These are phyloP conservation scores for Hermatobates lingyangjiaoensis DNA, from an alignment of 1,140 invertebrate genomes.

Conservation along the genomic window DNA sequence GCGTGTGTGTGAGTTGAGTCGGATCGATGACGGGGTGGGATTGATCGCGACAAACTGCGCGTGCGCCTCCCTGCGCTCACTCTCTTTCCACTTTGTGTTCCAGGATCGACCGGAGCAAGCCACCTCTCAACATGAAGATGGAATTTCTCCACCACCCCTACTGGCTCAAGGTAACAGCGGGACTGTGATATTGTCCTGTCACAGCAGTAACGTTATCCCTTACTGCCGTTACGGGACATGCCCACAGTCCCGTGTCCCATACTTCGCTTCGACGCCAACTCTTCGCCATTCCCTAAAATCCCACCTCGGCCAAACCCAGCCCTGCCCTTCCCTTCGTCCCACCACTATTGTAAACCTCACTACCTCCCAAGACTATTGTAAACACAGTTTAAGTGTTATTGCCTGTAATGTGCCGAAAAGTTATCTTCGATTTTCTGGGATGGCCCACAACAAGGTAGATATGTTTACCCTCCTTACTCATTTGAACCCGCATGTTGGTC, in stretches of 20 bases:
- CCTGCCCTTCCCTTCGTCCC: too few species aligned
- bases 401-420: too few species aligned
- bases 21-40: slow-evolving; percentile 4
- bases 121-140: slow-evolving; percentile 20
- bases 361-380: too few species aligned
- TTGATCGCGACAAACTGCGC: slow-evolving; percentile 1
- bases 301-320: too few species aligned
- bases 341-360: too few species aligned
- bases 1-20: slow-evolving; percentile 8
- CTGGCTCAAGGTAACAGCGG: slow-evolving; percentile 25
- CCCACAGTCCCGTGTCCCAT: slow-evolving; percentile 32
- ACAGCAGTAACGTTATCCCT: slow-evolving; percentile 60
- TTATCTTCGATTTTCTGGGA: too few species aligned
- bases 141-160: slow-evolving; percentile 27
- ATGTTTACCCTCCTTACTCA: too few species aligned
- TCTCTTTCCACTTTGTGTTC: slow-evolving; percentile 16
- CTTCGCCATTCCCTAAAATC: too few species aligned
- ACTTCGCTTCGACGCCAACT: too few species aligned
- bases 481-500: too few species aligned
- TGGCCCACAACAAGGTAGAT: too few species aligned
- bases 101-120: slow-evolving; percentile 14
- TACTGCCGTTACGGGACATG: slow-evolving; percentile 81
- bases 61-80: neutral
- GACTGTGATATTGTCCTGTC: slow-evolving; percentile 81
- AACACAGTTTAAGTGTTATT: too few species aligned